Evolutionary conservation across 2,888 invertebrate species (phyloP), one percentile per base, ranked within the genome.

Genomic region (Drosophila fulvimacula): DNA sequence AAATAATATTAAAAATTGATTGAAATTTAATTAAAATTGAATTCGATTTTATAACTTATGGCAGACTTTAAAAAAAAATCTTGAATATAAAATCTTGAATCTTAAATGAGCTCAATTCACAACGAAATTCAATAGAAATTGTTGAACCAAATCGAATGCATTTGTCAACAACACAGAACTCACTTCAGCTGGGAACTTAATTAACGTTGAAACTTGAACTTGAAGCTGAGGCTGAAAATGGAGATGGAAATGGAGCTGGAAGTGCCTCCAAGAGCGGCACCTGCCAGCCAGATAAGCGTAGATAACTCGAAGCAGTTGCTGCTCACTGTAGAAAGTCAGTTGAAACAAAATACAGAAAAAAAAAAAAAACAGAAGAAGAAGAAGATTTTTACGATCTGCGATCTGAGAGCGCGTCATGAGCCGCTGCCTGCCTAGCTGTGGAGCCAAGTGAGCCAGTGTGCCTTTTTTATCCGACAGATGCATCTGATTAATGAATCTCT

Each of bases 401-500:
- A 78, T 81, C 68, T 77, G 60, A 62, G 69, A 78, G 65, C 41
- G 58, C 81, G 79, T 79, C 79, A 79, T 79, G 79, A 73, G 82
- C 58, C 82, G 85, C 73, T 82, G 82, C 58, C 61, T 75, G 57
- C 59, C 64, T 66, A 32, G 60, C 61, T 64, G 49, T 64, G 41
- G 11, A 66, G 68, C 41, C 55, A 48, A 66, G 38, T 57, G 67
- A 64, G 65, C 46, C 57, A 24, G 19, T 65, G 44, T 53, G 52
- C 60, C 55, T 73, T 74, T 77, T 89, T 87, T 89, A 87, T 89
- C 84, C 87, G 84, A 87, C 87, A 88, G 87, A 84, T 85, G 85
- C 85, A 87, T 87, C 85, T 89, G 89, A 89, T 89, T 85, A 85
- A 85, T 85, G 87, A 81, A 83, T 83, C 81, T 80, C 81, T 77